phyloP scores from a whole-genome alignment of 2,888 invertebrate genomes.

The Leptogaster cylindrica region DNA sequence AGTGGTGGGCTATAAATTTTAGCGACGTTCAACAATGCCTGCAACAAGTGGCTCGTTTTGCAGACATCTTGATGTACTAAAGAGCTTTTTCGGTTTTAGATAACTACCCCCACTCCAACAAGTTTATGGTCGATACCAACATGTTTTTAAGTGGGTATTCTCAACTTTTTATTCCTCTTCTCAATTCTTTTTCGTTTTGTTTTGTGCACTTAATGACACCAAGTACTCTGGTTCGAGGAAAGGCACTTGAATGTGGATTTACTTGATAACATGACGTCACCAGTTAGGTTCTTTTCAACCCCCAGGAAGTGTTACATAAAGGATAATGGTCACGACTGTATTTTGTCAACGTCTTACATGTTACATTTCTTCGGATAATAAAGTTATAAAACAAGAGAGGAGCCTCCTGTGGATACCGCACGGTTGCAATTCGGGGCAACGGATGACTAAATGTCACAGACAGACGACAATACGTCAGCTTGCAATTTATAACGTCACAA shows the following conservation, averaged over 20 bases:
- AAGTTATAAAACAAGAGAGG: neutral
- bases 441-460: too few species aligned
- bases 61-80: slow-evolving; percentile 48
- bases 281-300: too few species aligned
- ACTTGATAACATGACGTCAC: too few species aligned
- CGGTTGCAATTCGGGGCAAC: neutral
- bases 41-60: slow-evolving; percentile 58
- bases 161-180: slow-evolving; percentile 24
- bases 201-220: slow-evolving; percentile 30
- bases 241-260: slow-evolving; percentile 1
- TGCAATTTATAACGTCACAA: neutral
- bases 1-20: slow-evolving; percentile 57
- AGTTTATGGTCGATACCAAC: slow-evolving; percentile 40
- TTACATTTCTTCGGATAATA: neutral
- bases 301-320: neutral
- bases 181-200: slow-evolving; percentile 22
- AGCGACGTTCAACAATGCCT: slow-evolving; percentile 60
- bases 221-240: neutral
- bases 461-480: too few species aligned
- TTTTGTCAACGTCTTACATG: slow-evolving; percentile 10
- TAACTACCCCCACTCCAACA: slow-evolving; percentile 38
- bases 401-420: slow-evolving; percentile 7
- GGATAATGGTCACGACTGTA: neutral
- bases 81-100: slow-evolving; percentile 47
- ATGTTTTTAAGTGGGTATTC: slow-evolving; percentile 39